Base-by-base conservation (phyloP, 2,797 vertebrate genomes). In the Oryzias sinensis region DNA sequence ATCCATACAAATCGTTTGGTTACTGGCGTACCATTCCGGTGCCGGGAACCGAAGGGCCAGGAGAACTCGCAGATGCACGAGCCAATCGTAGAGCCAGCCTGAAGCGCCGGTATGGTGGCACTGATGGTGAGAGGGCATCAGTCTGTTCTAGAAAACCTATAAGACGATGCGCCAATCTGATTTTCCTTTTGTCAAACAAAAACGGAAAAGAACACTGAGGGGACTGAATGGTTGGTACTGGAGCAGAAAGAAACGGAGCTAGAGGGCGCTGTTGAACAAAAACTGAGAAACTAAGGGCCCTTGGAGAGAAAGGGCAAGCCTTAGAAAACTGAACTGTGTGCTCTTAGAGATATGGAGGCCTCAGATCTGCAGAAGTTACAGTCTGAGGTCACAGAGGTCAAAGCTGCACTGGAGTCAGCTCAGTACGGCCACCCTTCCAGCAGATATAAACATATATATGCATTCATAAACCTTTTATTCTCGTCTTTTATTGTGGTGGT, bases 401-500 rank as follows among this genome's bases (percentile, higher is more conserved):
- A 82, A 74, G 89, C 87, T 84, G 85, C 86, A 88, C 83, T 86
- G 80, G 73, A 89, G 82, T 72, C 64, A 51, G 65, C 62, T 59
- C 17, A 59, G 66, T n/a, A 41, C 77, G 53, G 66, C 77, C 62
- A 42, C 76, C 76, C 82, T 87, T 79, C 74, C 68, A 87, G 81
- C 85, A 88, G 86, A 89, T 88, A 90, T 88, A 91, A 91, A 91
- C 86, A 89, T 89, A 84, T 90, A 87, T 90, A 87, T 89, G 85
- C 87, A 78, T 80, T 81, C 80, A 85, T 88, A 83, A 85, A 89
- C 86, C 87, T 89, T 89, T 85, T 72, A 63, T 83, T 87, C 62
- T 79, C 71, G 68, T 22, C 41, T 46, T 81, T 89, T 90, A 90
- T 87, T 89, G 94, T 94, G 93, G 93, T 93, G 90, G 93, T 91